Evolutionary conservation across 2,797 vertebrate species (phyloP).

Genomic region (Myotis planiceps): DNA sequence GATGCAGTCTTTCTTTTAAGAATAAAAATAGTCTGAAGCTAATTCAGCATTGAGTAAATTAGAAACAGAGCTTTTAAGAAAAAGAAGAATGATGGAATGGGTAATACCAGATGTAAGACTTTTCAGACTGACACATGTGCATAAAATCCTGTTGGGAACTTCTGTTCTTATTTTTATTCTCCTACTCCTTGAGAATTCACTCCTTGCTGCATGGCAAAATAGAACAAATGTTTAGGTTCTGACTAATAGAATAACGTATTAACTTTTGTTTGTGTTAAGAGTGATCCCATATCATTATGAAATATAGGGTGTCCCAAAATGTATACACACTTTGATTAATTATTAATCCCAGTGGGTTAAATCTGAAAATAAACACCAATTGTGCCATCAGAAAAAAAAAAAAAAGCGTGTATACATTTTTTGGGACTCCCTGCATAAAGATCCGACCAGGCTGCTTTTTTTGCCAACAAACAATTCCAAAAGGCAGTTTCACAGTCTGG

Average conservation of each 20-base stretch:
- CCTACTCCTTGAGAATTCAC: background rate
- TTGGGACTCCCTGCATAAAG: background rate
- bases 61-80: conserved; percentile 14
- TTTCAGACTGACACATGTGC: background rate
- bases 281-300: background rate
- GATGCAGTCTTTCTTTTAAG: conserved; percentile 31
- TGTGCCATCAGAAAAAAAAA: too few relatives aligned
- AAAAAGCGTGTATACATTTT: too few relatives aligned
- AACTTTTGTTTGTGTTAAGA: background rate
- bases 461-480: background rate
- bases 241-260: background rate
- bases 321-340: too few relatives aligned
- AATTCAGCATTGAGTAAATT: conserved; percentile 1
- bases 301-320: background rate
- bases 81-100: background rate
- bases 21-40: conserved; percentile 35
- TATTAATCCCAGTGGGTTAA: too few relatives aligned
- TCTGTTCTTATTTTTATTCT: background rate
- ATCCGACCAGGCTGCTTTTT: background rate
- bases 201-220: background rate
- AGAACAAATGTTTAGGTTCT: background rate
- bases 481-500: background rate
- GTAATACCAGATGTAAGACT: background rate
- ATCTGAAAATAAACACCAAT: too few relatives aligned
- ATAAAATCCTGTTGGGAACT: background rate